Evolutionary conservation across 2,888 invertebrate species (phyloP).

Genomic region (Drosophila fulvimacula): DNA sequence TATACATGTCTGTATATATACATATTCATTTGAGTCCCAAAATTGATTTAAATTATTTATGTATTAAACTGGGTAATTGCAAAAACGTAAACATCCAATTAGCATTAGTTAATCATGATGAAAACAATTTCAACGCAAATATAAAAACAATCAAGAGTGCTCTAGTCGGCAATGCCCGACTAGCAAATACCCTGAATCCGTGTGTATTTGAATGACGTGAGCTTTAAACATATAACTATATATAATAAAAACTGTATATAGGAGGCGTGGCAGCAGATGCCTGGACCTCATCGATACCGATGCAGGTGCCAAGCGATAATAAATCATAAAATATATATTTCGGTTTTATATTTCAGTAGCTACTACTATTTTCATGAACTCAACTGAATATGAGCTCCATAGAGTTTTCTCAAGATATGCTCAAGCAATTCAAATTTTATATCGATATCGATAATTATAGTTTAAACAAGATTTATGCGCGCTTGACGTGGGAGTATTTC

Average conservation of each 20-base stretch:
- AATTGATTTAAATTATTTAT: conserved; percentile 73
- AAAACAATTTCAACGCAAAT: conserved; percentile 36
- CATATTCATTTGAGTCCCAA: conserved; percentile 63
- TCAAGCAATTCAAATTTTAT: background rate
- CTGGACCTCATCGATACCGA: background rate
- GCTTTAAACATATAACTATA: background rate
- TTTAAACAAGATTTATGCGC: background rate
- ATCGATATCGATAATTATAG: background rate
- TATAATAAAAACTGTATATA: background rate
- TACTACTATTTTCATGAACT: background rate
- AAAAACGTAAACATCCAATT: conserved; percentile 60
- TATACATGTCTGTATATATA: background rate
- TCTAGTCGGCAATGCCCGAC: background rate
- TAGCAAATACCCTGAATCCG: conserved; percentile 5
- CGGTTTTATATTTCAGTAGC: background rate
- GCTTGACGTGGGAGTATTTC: background rate
- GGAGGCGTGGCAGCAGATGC: background rate
- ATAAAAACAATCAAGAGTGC: conserved; percentile 5
- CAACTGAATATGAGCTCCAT: too few relatives aligned
- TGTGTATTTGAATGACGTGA: background rate
- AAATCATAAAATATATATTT: too few relatives aligned
- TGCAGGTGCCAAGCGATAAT: too few relatives aligned
- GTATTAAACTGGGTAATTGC: conserved; percentile 38
- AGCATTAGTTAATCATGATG: conserved; percentile 36
- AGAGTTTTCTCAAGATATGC: background rate